Evolutionary conservation across 2,888 invertebrate genomes (phyloP), one percentile per base, ranked within the genome.

Genomic region (Digitonthophagus gazella): DNA sequence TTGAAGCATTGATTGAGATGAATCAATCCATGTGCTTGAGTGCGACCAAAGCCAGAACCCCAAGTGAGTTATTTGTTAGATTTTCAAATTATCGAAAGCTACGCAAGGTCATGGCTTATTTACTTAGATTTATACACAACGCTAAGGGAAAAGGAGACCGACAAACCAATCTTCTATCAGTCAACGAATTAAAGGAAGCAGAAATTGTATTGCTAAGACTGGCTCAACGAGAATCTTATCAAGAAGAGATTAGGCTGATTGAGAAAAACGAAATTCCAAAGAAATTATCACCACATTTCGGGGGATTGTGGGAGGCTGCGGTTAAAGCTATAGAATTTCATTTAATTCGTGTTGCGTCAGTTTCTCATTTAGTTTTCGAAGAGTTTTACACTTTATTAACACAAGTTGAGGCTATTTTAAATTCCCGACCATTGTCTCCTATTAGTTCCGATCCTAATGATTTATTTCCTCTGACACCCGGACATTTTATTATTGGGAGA

Each of bases 171-270:
- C 14, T 14, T n/a, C 16, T 66, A 11, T 15, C 19, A 57, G 18
- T 58, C 19, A n/a, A 6, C 3, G 66, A 66, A 66, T 58, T 66
- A 22, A 19, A 66, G 14, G 58, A 19, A n/a, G 56, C 66, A n/a
- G 6, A 57, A 6, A 58, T 58, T 56, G 20, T 5, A 3, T 16
- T 66, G 19, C 56, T 66, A 2, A 66, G 56, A 58, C n/a, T 66
- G 11, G 58, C 1, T 8, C 66, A 66, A 58, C 11, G 8, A 16
- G 58, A 66, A 16, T 66, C 18, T 66, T 66, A 56, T 65, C 55
- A 58, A n/a, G 44, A 65, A 8, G 65, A 65, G 61, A 76, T 65
- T n/a, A n/a, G n/a, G n/a, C n/a, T n/a, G n/a, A n/a, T n/a, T n/a
- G n/a, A n/a, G n/a, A n/a, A 20, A n/a, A n/a, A n/a, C n/a, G n/a